A percentile compares a stretch with the other conserved stretches of the same genome.
These are phyloP conservation scores for Drosophila persimilis DNA, from an alignment of 1,140 invertebrate genomes.

Conservation along the genomic window DNA sequence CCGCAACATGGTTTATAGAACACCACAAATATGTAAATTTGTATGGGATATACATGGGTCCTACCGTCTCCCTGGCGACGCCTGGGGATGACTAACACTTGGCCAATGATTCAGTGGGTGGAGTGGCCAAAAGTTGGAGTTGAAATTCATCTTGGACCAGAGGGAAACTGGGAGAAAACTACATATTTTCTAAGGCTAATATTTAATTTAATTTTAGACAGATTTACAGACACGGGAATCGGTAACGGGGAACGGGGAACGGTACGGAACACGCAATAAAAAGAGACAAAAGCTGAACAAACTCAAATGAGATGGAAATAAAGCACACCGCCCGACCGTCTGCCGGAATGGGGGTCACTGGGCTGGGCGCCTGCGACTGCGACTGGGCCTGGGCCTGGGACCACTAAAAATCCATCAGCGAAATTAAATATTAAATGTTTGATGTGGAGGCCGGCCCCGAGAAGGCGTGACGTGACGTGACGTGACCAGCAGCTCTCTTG, in stretches of 20 bases:
- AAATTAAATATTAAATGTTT: slow-evolving; percentile 67
- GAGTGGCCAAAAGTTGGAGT: not conserved
- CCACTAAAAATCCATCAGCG: slow-evolving; percentile 52
- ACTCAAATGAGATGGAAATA: slow-evolving; percentile 40
- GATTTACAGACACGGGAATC: slow-evolving; percentile 42
- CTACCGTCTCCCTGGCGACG: no score
- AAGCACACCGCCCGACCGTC: not conserved
- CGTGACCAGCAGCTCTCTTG: slow-evolving; percentile 8
- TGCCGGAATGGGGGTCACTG: slow-evolving; percentile 47
- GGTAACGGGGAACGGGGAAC: no score
- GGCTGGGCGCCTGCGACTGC: slow-evolving; percentile 16
- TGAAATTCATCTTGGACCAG: slow-evolving; percentile 6
- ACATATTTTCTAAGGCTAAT: slow-evolving; percentile 7
- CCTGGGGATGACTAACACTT: no score
- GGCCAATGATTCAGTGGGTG: no score
- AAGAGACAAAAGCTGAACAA: slow-evolving; percentile 39
- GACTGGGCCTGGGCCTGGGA: not conserved
- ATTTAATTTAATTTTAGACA: slow-evolving; percentile 43
- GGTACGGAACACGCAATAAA: slow-evolving; percentile 46
- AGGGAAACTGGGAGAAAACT: slow-evolving; percentile 13
- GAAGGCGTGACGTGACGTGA: slow-evolving; percentile 40
- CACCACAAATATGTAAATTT: no score
- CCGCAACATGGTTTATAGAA: slow-evolving; percentile 30
- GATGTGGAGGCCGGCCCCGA: slow-evolving; percentile 24
- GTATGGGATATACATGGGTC: no score